Evolutionary conservation across 2,797 vertebrate genomes (phyloP).

Genomic region (Sebastiscus tertius): DNA sequence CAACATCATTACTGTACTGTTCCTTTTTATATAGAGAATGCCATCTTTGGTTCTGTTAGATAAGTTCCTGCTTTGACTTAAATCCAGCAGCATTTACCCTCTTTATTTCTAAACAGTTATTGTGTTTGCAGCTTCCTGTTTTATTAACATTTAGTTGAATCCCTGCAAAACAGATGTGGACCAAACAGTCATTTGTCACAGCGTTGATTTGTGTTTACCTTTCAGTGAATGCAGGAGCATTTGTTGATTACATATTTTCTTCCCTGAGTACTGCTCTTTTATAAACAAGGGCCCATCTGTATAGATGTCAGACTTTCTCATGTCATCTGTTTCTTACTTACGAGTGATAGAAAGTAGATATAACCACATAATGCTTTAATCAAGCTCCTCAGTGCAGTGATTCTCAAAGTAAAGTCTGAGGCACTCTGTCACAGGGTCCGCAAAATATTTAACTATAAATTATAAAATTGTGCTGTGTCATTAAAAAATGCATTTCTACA

Average conservation of each 20-base stretch:
- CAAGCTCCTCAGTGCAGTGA: not conserved
- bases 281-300: not conserved
- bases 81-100: not conserved
- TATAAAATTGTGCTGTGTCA: too few relatives aligned
- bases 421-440: too few relatives aligned
- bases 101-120: not conserved
- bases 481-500: too few relatives aligned
- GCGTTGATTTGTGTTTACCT: not conserved
- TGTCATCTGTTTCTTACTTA: not conserved
- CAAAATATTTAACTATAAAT: too few relatives aligned
- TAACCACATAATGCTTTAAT: not conserved
- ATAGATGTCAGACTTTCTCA: not conserved
- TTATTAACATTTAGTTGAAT: not conserved
- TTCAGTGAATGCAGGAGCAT: not conserved
- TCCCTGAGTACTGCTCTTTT: not conserved
- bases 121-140: not conserved
- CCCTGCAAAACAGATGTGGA: slow-evolving; percentile 6
- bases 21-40: not conserved
- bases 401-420: too few relatives aligned
- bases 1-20: not conserved
- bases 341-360: not conserved
- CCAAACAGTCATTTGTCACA: not conserved
- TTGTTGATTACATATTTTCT: not conserved
- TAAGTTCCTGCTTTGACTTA: not conserved
- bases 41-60: not conserved